Conservation (phyloP, 2,113 vertebrate genomes). For the Puntigrus tetrazona region DNA sequence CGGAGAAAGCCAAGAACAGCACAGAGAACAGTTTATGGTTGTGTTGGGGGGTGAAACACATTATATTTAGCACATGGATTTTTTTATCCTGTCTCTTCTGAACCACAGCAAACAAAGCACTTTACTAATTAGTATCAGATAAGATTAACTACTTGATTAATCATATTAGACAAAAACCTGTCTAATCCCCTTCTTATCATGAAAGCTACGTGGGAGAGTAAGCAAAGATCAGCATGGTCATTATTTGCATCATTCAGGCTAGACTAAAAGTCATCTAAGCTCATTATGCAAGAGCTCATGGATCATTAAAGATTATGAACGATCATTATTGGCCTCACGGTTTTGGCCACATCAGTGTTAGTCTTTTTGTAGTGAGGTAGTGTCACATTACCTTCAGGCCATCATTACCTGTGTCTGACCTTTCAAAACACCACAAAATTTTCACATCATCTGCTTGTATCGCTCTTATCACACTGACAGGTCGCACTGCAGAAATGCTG, state of each 20-base stretch:
- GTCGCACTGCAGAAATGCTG: not conserved
- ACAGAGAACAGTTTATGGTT: not conserved
- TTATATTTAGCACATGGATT: not conserved
- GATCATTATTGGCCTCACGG: not conserved
- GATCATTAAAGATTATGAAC: slow-evolving; percentile 10
- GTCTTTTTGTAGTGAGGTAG: not conserved
- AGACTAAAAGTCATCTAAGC: not conserved
- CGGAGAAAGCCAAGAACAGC: slow-evolving; percentile 2
- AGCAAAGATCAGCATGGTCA: not conserved
- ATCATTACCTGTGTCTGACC: slow-evolving; percentile 2
- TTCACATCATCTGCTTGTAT: not conserved
- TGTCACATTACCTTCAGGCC: not conserved
- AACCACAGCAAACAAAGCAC: not conserved
- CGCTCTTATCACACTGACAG: not conserved
- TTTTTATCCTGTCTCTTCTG: not conserved
- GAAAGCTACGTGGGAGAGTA: not conserved
- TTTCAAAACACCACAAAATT: not conserved
- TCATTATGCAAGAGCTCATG: slow-evolving; percentile 14
- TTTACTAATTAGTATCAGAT: not conserved
- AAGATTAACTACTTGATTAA: not conserved
- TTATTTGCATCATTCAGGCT: not conserved
- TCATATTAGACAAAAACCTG: not conserved
- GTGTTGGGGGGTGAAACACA: too few species aligned
- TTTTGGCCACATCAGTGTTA: not conserved
- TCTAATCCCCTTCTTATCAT: not conserved